phyloP scores from a whole-genome alignment of 2,888 invertebrate species.

The Ypsolopha scabrella region DNA sequence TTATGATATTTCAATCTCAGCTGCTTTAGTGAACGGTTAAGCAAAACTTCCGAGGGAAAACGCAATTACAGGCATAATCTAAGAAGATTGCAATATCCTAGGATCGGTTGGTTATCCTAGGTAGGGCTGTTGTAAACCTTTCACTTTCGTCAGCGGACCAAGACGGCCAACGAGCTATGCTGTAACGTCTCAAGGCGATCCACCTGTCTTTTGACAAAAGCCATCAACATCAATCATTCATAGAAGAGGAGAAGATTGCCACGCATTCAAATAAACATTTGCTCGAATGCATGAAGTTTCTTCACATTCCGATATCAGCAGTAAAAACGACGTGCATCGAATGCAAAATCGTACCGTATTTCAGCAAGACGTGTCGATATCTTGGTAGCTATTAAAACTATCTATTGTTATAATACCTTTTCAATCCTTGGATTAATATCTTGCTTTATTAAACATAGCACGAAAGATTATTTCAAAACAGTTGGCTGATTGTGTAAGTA shows the following conservation, averaged over 20 bases:
- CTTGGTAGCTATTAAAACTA: no score
- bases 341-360: no score
- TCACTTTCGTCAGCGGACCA: conserved; percentile 33
- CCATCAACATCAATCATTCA: conserved; percentile 28
- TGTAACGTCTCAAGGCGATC: conserved; percentile 28
- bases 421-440: no score
- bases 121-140: conserved; percentile 20
- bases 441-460: no score
- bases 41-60: neutral
- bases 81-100: neutral
- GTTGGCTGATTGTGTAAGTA: no score
- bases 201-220: conserved; percentile 21
- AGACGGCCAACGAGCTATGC: conserved; percentile 26
- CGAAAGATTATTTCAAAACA: no score
- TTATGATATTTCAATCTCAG: neutral
- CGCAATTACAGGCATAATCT: neutral
- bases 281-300: conserved; percentile 28
- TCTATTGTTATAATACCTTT: no score
- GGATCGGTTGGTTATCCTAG: neutral
- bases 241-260: conserved; percentile 31
- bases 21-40: neutral
- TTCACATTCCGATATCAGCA: no score
- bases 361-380: no score
- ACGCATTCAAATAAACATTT: conserved; percentile 47
- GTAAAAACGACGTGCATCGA: no score